Evolutionary conservation across 2,888 invertebrate genomes (phyloP).

Genomic region (Byasa hedistus): DNA sequence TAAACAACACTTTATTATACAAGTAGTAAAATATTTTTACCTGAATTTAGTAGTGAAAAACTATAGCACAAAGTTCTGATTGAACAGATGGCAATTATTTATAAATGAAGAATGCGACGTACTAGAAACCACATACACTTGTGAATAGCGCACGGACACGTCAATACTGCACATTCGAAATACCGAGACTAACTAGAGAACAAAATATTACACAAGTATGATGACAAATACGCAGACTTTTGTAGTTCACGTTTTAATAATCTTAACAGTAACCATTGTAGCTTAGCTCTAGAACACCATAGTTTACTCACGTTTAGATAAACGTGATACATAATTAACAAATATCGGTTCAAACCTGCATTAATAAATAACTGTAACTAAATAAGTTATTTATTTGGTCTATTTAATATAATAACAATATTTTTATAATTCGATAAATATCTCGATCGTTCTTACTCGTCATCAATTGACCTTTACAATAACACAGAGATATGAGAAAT

Average conservation of each 20-base stretch:
- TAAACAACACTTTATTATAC: too few relatives aligned
- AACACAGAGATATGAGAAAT: constrained; percentile 1
- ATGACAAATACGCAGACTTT: constrained; percentile 9
- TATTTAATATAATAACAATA: neutral
- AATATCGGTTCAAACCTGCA: neutral
- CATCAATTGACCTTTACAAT: constrained; percentile 9
- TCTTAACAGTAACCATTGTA: constrained; percentile 4
- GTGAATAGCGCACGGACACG: constrained; percentile 8
- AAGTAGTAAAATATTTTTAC: neutral
- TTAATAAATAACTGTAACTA: neutral
- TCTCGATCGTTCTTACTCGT: constrained; percentile 9
- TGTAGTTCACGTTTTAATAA: constrained; percentile 3
- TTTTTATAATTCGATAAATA: constrained; percentile 7
- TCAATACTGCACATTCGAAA: constrained; percentile 19
- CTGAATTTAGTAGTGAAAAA: neutral
- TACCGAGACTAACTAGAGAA: constrained; percentile 8
- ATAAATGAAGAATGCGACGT: neutral
- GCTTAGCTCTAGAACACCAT: constrained; percentile 5
- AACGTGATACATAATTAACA: constrained; percentile 7
- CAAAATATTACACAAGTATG: constrained; percentile 5
- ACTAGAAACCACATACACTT: neutral
- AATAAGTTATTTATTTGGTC: neutral
- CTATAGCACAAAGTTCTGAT: neutral
- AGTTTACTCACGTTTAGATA: constrained; percentile 2
- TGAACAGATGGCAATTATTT: neutral